Base-by-base conservation (phyloP, 2,113 vertebrate species). In the Chunga burmeisteri region DNA sequence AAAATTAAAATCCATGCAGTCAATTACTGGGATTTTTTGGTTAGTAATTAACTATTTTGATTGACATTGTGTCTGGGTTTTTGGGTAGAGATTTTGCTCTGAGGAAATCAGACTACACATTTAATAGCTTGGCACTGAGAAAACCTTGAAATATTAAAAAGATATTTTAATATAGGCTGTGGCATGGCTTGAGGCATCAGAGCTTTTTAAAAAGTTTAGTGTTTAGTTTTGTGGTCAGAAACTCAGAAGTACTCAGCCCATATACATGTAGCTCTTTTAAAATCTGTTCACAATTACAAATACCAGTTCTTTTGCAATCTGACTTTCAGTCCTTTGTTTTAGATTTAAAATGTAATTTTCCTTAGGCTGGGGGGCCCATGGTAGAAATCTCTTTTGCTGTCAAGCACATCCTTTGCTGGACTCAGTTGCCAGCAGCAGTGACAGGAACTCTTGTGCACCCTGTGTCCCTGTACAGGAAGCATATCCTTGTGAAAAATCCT, bases 31-130 rank as follows among this genome's bases (percentile, higher is more conserved):
- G 86, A 29, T 55, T 49, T 96, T 88, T 73, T 82, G 16, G 52
- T 85, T 91, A 79, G 86, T 93, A 95, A 95, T 96, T 96, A 95
- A 92, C 49, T 42, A 25, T 91, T 96, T 96, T 95, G 96, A 95
- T 81, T 94, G 96, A 88, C 91, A 42, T 81, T 72, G 73, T 72
- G 42, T 47, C 72, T 75, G 44, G 55, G 49, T 90, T 95, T 94
- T 86, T 3, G 52, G 62, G 86, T 52, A 94, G 49, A 73, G 73
- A 66, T 90, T 93, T 96, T 91, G 75, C 91, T 93, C 86, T 84
- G 32, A 95, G 91, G 77, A 89, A 87, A 85, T 94, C 73, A 77
- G 47, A 62, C 77, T 58, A 30, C 47, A n/a, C 36, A 58, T 84
- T 96, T 93, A 94, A 91, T 94, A 85, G 83, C 70, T 94, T 94